Conservation (phyloP, 2,113 vertebrate genomes). For the Oreochromis spilurus region DNA sequence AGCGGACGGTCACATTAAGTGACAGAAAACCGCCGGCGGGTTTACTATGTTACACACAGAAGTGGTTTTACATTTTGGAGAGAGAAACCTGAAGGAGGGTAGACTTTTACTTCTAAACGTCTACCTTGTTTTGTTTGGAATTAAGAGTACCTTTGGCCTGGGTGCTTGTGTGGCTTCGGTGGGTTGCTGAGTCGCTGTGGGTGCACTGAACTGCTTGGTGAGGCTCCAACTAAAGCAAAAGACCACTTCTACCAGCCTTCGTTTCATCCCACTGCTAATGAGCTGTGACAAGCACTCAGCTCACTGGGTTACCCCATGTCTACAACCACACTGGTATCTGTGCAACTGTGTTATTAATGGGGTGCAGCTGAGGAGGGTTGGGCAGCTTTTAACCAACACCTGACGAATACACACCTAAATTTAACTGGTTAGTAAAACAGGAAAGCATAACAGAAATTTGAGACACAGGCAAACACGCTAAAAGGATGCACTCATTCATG, state of each 20-base stretch:
- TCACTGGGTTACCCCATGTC: conserved; percentile 38
- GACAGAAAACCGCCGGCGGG: conserved; percentile 1
- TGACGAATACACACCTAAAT: background rate
- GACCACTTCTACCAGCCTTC: conserved; percentile 42
- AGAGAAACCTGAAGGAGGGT: background rate
- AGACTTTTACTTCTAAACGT: background rate
- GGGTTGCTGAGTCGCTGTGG: conserved; percentile 10
- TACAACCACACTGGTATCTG: background rate
- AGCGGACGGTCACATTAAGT: background rate
- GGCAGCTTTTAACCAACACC: conserved; percentile 20
- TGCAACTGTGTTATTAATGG: conserved; percentile 13
- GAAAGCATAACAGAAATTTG: background rate
- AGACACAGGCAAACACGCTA: background rate
- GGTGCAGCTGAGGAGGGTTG: background rate
- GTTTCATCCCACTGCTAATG: conserved; percentile 48
- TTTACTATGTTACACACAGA: background rate
- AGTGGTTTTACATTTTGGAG: background rate
- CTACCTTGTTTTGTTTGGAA: conserved; percentile 24
- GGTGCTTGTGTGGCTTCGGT: conserved; percentile 8
- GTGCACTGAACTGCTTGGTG: conserved; percentile 36
- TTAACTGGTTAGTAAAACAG: background rate
- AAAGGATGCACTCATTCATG: background rate
- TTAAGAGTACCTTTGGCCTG: background rate
- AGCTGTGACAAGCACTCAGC: conserved; percentile 56
- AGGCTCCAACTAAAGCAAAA: conserved; percentile 54